A percentile compares a stretch with the other conserved stretches of the same genome.
Conservation (phyloP, 1,140 invertebrate genomes). For the Globodera ellingtonae region DNA sequence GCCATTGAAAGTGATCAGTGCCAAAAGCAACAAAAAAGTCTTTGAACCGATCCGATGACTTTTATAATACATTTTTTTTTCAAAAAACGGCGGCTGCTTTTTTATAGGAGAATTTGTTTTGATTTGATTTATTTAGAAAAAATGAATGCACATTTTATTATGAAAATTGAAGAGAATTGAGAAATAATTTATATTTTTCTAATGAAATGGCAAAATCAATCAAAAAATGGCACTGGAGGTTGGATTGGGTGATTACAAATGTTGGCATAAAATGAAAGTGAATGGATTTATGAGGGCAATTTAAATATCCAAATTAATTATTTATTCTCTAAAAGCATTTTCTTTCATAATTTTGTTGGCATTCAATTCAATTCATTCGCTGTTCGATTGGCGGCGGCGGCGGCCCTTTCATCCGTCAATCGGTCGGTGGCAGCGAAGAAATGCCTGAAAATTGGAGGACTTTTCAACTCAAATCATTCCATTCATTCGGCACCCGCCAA, state of each 20-base stretch:
- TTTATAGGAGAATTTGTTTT: too few species aligned
- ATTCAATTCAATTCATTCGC: not conserved
- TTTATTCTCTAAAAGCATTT: too few species aligned
- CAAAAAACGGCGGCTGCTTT: too few species aligned
- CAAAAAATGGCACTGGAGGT: too few species aligned
- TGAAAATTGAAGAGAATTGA: not conserved
- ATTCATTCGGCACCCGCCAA: not conserved
- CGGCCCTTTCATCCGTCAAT: not conserved
- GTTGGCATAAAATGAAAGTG: too few species aligned
- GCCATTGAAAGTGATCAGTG: not conserved
- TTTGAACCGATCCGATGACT: not conserved
- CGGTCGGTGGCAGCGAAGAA: not conserved
- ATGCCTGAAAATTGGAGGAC: not conserved
- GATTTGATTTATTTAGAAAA: too few species aligned
- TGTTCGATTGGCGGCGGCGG: not conserved
- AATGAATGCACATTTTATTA: not conserved
- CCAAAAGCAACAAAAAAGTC: not conserved
- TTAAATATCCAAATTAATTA: too few species aligned
- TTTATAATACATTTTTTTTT: not conserved
- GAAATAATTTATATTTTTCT: too few species aligned
- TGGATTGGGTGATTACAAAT: too few species aligned
- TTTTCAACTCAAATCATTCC: not conserved
- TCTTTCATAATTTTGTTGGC: not conserved
- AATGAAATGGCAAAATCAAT: too few species aligned
- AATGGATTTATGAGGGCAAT: too few species aligned